Evolutionary conservation across 2,113 vertebrate genomes (phyloP).

Genomic region (Gulo gulo): DNA sequence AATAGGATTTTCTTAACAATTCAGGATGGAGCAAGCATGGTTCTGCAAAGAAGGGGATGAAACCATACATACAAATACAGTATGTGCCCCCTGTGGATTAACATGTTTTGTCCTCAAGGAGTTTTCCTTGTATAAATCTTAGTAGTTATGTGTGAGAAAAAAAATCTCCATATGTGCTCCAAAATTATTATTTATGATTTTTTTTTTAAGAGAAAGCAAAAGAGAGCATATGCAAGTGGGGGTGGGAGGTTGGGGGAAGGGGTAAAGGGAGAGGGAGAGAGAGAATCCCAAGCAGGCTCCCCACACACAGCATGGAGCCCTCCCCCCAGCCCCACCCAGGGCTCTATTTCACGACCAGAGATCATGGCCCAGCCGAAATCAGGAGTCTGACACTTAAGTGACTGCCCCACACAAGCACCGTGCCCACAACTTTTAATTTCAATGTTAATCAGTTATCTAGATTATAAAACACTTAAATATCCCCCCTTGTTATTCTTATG

Average conservation of each 20-base stretch:
- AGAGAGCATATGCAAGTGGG: neutral
- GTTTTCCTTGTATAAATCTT: neutral
- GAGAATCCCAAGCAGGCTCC: neutral
- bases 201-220: too few relatives aligned
- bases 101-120: neutral
- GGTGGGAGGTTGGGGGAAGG: too few relatives aligned
- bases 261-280: neutral
- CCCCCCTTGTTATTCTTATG: neutral
- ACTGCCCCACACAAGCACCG: neutral
- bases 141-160: neutral
- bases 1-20: neutral
- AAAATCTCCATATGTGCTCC: neutral
- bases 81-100: neutral
- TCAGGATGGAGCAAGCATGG: neutral
- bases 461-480: neutral
- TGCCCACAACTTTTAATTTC: neutral
- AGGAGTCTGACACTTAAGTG: neutral
- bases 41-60: neutral
- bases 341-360: neutral
- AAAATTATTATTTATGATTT: too few relatives aligned
- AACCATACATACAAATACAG: neutral
- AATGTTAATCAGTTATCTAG: neutral
- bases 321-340: accelerated
- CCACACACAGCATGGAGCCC: neutral
- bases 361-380: neutral